A percentile compares a stretch with the other conserved stretches of the same genome.
These are phyloP conservation scores for Maconellicoccus hirsutus DNA, from an alignment of 1,140 invertebrate species.

Conservation along the genomic window DNA sequence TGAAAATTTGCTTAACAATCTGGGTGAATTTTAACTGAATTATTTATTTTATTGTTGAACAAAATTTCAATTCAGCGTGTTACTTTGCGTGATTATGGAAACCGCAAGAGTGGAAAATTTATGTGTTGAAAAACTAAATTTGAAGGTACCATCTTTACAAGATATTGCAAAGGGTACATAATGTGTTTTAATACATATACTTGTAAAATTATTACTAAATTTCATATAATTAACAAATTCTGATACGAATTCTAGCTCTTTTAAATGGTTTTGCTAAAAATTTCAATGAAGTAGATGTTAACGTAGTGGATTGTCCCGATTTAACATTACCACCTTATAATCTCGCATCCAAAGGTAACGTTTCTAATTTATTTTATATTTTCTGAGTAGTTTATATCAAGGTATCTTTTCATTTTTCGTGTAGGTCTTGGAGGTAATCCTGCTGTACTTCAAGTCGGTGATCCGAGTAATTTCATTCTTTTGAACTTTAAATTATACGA, in stretches of 20 bases:
- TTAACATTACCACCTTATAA: conserved; percentile 61
- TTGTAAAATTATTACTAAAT: not conserved
- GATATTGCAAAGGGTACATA: conserved; percentile 12
- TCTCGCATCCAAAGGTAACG: conserved; percentile 58
- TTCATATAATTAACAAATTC: not conserved
- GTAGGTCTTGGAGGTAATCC: not conserved
- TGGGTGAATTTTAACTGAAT: too few relatives aligned
- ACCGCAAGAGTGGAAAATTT: too few relatives aligned
- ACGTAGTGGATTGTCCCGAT: conserved; percentile 72
- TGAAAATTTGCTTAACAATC: too few relatives aligned
- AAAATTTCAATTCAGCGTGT: too few relatives aligned
- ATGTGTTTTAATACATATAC: not conserved
- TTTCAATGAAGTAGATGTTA: conserved; percentile 57
- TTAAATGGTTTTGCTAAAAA: conserved; percentile 50
- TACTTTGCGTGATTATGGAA: too few relatives aligned
- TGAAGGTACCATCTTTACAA: not conserved
- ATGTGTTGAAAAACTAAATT: not conserved
- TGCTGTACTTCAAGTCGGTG: conserved; percentile 1
- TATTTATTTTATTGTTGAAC: too few relatives aligned
- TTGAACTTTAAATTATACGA: not conserved
- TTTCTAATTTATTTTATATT: too few relatives aligned
- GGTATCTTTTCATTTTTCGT: not conserved
- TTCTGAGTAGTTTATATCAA: too few relatives aligned
- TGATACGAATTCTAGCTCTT: conserved; percentile 50
- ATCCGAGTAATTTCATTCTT: not conserved